Evolutionary conservation across 2,113 vertebrate species (phyloP).

Genomic region (Verasper variegatus): DNA sequence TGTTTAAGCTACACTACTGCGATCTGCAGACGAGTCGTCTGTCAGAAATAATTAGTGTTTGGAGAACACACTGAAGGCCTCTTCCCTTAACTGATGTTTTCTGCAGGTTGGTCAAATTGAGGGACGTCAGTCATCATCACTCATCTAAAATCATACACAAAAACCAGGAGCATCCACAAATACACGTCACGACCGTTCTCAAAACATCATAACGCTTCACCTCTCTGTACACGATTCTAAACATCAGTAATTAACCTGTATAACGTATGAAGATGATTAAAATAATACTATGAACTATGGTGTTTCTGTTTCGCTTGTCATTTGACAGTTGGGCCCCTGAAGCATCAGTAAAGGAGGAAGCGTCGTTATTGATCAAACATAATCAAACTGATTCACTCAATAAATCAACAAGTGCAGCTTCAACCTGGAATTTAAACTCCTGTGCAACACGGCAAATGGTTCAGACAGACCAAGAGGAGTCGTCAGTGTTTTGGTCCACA

Average conservation of each 20-base stretch:
- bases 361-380: no score
- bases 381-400: background rate
- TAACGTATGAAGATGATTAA: background rate
- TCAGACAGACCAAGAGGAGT: no score
- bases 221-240: conserved; percentile 50
- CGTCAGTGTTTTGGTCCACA: no score
- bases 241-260: background rate
- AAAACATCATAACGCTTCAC: background rate
- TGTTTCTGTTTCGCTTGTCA: background rate
- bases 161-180: conserved; percentile 9
- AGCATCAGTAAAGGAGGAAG: background rate
- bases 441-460: no score
- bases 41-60: conserved; percentile 18
- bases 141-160: background rate
- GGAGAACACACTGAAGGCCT: background rate
- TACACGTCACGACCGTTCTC: background rate
- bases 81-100: background rate
- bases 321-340: no score
- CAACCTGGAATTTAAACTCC: background rate
- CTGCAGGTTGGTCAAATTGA: background rate
- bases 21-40: conserved; percentile 15
- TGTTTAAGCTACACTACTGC: conserved; percentile 41
- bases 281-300: conserved; percentile 28
- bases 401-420: background rate
- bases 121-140: background rate